Evolutionary conservation across 2,797 vertebrate species (phyloP), one percentile per base, ranked within the genome.

Genomic region (Phylloscopus collybita): DNA sequence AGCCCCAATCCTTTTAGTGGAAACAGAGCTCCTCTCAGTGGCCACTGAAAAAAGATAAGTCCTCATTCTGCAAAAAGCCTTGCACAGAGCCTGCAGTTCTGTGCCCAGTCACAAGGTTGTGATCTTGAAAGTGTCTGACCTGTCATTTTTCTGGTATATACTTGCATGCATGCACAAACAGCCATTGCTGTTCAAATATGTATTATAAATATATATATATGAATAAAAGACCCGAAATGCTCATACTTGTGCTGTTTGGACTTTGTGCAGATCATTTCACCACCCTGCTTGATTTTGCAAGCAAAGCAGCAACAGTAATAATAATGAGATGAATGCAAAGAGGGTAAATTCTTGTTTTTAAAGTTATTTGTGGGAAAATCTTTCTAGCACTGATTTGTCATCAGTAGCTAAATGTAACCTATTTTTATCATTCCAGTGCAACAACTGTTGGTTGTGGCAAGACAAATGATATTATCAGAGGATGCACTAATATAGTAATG

Each of bases 1-100:
- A 19, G 34, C 56, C 8, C n/a, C 42, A 71, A 40, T 53, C 54
- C 62, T 92, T 82, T 91, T 65, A 76, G 27, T 93, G 81, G 87
- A 51, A 74, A n/a, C 51, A 94, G 87, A 97, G 97, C 96, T 64
- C 97, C 97, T 71, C 95, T 93, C 96, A 72, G 96, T 88, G 97
- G 96, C 87, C 60, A 45, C 21, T 40, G 62, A 5, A 65, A 59
- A 69, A 57, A 42, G 11, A 2, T 4, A 60, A 79, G 11, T 49
- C 22, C 27, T 88, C 60, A 16, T 53, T 62, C 42, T 47, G 40
- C 47, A 78, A 16, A 76, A 23, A 26, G 8, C n/a, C 5, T 51
- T 81, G 9, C 21, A 11, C 34, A 25, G 10, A 23, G 34, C 26
- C 42, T 81, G 49, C 47, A 70, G 0, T 59, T 86, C 88, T 81